These are phyloP conservation scores for Hyles vespertilio DNA, from an alignment of 1,140 invertebrate genomes.

Conservation along the genomic window DNA sequence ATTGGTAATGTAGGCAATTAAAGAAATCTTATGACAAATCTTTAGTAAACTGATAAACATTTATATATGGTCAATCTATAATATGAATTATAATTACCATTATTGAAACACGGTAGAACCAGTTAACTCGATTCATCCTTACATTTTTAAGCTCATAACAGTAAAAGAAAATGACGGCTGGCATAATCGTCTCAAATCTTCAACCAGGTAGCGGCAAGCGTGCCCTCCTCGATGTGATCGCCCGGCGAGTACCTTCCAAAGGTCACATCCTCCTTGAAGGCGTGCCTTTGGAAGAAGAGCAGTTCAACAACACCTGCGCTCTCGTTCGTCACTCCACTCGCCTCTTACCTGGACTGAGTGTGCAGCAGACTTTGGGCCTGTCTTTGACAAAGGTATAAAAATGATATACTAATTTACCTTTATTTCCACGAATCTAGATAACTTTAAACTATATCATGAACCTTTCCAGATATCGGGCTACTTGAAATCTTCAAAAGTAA, in stretches of 20 bases:
- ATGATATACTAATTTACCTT: no score
- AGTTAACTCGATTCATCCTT: no score
- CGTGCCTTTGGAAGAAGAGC: constrained; percentile 84
- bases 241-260: constrained; percentile 85
- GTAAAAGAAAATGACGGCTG: no score
- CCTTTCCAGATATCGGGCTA: constrained; percentile 79
- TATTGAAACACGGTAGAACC: no score
- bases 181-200: constrained; percentile 4
- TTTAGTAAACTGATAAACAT: no score
- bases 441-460: neutral
- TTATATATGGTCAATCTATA: no score
- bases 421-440: neutral
- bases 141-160: no score
- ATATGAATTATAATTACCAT: no score
- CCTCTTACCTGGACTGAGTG: constrained; percentile 88
- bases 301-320: constrained; percentile 90
- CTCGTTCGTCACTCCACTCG: constrained; percentile 90
- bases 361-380: constrained; percentile 89
- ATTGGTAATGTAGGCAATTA: no score
- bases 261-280: constrained; percentile 92
- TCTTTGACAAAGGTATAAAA: constrained; percentile 82
- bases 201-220: constrained; percentile 89
- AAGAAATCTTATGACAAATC: no score
- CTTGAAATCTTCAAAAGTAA: constrained; percentile 83
- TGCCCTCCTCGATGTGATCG: constrained; percentile 92